phyloP scores from a whole-genome alignment of 2,113 vertebrate genomes.

The Brachyhypopomus gauderio region DNA sequence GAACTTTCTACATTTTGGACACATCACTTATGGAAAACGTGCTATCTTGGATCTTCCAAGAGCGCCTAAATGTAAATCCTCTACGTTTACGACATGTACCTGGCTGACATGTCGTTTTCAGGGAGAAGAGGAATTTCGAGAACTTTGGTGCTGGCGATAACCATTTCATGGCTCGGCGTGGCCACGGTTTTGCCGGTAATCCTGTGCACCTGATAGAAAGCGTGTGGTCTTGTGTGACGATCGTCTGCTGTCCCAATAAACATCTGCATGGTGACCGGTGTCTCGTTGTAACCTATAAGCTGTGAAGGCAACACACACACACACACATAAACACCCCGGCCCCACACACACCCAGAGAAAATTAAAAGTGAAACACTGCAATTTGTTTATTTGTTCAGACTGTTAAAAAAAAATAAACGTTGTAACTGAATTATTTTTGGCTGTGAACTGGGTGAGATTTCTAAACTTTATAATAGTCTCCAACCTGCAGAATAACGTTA shows the following conservation, averaged over 20 bases:
- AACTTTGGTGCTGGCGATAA: slow-evolving; percentile 83
- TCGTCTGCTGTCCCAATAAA: slow-evolving; percentile 98
- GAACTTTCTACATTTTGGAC: neutral
- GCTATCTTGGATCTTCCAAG: slow-evolving; percentile 5
- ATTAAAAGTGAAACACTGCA: slow-evolving; percentile 2
- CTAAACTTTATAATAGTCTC: neutral
- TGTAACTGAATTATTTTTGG: neutral
- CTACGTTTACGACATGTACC: slow-evolving; percentile 71
- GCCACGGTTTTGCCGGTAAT: slow-evolving; percentile 96
- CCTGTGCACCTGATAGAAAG: slow-evolving; percentile 95
- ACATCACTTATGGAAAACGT: slow-evolving; percentile 29
- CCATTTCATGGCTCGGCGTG: slow-evolving; percentile 88
- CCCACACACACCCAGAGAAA: neutral
- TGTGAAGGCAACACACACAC: slow-evolving; percentile 61
- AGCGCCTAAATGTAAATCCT: slow-evolving; percentile 36
- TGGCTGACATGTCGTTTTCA: slow-evolving; percentile 91
- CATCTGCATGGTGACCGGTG: slow-evolving; percentile 85
- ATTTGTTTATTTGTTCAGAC: neutral
- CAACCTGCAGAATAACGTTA: slow-evolving; percentile 5
- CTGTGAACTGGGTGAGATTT: neutral
- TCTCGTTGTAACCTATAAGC: slow-evolving; percentile 86
- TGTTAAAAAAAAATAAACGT: neutral
- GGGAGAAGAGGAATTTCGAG: slow-evolving; percentile 94
- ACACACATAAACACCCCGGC: neutral
- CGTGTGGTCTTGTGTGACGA: slow-evolving; percentile 85